Evolutionary conservation across 2,113 vertebrate genomes (phyloP).

Genomic region (Dromas ardeola): DNA sequence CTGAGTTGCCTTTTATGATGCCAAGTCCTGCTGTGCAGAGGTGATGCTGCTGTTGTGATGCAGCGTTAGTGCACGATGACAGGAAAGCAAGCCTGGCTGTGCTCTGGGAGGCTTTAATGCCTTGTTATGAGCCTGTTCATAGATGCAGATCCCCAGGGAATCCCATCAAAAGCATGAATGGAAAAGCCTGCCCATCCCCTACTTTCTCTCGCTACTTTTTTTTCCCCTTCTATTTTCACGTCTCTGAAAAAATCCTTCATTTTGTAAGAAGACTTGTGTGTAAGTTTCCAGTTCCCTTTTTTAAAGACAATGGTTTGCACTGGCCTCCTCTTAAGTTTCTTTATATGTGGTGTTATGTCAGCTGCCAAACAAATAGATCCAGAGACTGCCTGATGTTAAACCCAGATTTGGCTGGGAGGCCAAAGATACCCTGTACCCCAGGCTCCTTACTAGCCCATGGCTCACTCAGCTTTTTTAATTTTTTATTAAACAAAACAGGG

Average conservation of each 20-base stretch:
- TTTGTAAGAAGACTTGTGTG: background rate
- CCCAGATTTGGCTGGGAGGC: background rate
- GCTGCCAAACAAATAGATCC: background rate
- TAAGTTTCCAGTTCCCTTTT: slow-evolving; percentile 2
- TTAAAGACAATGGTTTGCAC: background rate
- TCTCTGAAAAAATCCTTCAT: slow-evolving; percentile 1
- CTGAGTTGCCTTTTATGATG: background rate
- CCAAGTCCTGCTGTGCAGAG: background rate
- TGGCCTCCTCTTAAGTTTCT: background rate
- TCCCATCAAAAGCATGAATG: slow-evolving; percentile 18
- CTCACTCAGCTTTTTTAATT: background rate
- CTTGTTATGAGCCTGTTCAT: slow-evolving; percentile 7
- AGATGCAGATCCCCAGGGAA: slow-evolving; percentile 37
- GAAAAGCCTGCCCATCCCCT: background rate
- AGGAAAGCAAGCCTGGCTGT: slow-evolving; percentile 1
- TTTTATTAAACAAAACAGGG: background rate
- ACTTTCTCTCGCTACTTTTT: background rate
- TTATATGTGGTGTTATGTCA: background rate
- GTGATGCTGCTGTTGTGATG: background rate
- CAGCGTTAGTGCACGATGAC: background rate
- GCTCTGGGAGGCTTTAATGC: slow-evolving; percentile 14
- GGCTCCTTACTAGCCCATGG: background rate
- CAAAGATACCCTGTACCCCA: background rate
- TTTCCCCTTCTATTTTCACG: background rate
- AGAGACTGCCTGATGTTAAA: background rate